phyloP scores from a whole-genome alignment of 2,113 vertebrate species.

The Vicugna pacos region DNA sequence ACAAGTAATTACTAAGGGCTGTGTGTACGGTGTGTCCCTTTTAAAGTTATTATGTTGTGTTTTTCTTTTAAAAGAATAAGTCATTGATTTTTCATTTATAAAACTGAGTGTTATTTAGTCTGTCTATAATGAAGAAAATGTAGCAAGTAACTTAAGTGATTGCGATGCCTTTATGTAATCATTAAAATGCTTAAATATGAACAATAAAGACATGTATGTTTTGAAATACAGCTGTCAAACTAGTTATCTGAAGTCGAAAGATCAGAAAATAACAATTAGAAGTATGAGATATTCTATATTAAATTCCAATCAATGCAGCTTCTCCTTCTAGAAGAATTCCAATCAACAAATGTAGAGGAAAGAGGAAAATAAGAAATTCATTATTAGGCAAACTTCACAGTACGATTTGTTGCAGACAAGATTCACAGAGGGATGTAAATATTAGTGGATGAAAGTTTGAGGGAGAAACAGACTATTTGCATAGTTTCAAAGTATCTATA shows the following conservation, averaged over 20 bases:
- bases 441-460: neutral
- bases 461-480: neutral
- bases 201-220: neutral
- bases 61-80: neutral
- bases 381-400: neutral
- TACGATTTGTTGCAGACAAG: neutral
- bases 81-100: conserved; percentile 23
- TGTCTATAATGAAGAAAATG: conserved; percentile 17
- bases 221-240: neutral
- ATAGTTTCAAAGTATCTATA: conserved; percentile 19
- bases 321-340: conserved; percentile 28
- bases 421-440: neutral
- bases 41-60: neutral
- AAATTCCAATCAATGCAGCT: neutral
- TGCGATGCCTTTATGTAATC: neutral
- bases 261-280: conserved; percentile 12
- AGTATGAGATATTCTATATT: neutral
- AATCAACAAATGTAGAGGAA: neutral
- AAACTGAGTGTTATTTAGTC: neutral
- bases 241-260: conserved; percentile 33
- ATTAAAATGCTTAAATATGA: conserved; percentile 42
- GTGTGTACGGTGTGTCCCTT: neutral
- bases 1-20: neutral
- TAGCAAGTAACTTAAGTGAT: neutral
- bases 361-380: conserved; percentile 25